Evolutionary conservation across 2,888 invertebrate genomes (phyloP), one percentile per base, ranked within the genome.

Genomic region (Schizotus pectinicornis): DNA sequence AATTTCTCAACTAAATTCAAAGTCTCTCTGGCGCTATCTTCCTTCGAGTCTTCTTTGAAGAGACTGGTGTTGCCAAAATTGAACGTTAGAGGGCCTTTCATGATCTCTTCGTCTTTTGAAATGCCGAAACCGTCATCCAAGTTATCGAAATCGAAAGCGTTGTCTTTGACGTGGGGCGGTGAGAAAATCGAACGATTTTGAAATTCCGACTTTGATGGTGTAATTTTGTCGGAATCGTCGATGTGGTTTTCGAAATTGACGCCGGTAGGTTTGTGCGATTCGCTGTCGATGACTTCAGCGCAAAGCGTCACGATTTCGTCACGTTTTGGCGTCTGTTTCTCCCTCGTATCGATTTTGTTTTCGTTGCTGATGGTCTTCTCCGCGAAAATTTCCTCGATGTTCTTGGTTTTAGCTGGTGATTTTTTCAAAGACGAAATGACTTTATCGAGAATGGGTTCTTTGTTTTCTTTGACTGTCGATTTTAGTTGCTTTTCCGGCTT

Each of bases 1-100:
- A 95, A 80, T 72, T 94, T 92, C 73, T 94, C 92, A 3, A 95
- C 91, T 30, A 95, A 82, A 79, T 92, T 89, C 59, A 91, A 81
- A 0, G 94, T 94, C 75, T 92, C 94, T 61, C 91, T 84, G 0
- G 91, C 90, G 67, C 90, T 90, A 70, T 91, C 90, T 76, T 94
- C 94, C 73, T 90, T 90, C 1, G 89, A 87, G 74, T 91, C 91
- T 73, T 90, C 90, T 72, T 89, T 88, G 72, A 89, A 88, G 62
- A 89, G 57, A 80, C 71, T 87, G 63, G 88, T 87, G 39, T 85
- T 85, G 63, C 85, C 86, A 56, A 88, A 86, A 5, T 85, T 84
- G 74, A 89, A 90, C 1, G 82, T 79, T 7, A 85, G 75, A 0
- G 88, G 85, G 0, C 81, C 77, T 70, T 87, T 86, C 72, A 85